Evolutionary conservation across 2,888 invertebrate species (phyloP).

Genomic region (Lasioglossum vierecki): DNA sequence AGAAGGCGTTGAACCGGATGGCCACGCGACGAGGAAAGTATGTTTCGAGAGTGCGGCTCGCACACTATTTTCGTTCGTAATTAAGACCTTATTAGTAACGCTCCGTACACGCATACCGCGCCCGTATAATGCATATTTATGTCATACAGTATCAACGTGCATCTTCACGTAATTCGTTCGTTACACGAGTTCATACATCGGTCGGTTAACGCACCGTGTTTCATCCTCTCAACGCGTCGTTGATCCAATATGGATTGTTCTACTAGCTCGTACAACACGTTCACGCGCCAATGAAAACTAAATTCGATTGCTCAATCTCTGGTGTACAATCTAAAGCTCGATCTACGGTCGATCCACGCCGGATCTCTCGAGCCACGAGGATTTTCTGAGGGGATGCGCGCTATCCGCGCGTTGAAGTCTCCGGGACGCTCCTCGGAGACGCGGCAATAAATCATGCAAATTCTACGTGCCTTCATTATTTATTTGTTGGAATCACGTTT

Average conservation of each 20-base stretch:
- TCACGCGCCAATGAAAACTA: background rate
- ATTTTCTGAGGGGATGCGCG: background rate
- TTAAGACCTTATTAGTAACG: constrained; percentile 73
- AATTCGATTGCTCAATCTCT: background rate
- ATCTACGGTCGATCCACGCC: background rate
- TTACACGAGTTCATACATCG: constrained; percentile 3
- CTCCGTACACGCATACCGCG: constrained; percentile 58
- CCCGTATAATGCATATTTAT: constrained; percentile 71
- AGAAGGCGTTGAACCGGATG: constrained; percentile 69
- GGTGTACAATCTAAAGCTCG: background rate
- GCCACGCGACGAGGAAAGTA: constrained; percentile 63
- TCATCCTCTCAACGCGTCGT: background rate
- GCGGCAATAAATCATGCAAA: background rate
- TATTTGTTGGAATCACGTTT: background rate
- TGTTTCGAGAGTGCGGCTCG: constrained; percentile 65
- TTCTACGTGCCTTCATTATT: background rate
- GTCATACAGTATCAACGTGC: constrained; percentile 64
- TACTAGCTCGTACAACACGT: background rate
- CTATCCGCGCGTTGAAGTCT: constrained; percentile 23
- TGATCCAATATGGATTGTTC: background rate
- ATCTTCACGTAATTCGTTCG: constrained; percentile 29
- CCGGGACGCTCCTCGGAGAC: background rate
- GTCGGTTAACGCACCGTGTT: background rate
- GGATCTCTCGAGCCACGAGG: background rate
- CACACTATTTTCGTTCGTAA: constrained; percentile 65